Evolutionary conservation across 2,113 vertebrate species (phyloP).

Genomic region (Cyprinodon tularosa): DNA sequence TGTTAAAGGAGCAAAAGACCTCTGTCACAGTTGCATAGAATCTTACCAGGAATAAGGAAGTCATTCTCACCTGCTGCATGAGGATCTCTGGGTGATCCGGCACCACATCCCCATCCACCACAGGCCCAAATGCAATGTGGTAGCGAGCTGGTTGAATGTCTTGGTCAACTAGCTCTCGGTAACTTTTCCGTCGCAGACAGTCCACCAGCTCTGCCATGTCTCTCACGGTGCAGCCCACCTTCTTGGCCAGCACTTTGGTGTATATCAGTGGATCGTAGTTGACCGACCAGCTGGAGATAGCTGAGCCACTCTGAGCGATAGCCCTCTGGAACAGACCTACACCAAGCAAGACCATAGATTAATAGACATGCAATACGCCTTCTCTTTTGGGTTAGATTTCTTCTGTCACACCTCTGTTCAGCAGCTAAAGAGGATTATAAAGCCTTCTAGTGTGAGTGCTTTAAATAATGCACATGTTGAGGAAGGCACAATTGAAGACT

Average conservation of each 20-base stretch:
- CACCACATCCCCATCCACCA: slow-evolving; percentile 95
- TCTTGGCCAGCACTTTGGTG: slow-evolving; percentile 89
- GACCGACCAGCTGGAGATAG: slow-evolving; percentile 96
- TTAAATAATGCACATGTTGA: slow-evolving; percentile 71
- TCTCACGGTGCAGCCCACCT: slow-evolving; percentile 89
- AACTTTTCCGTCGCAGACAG: slow-evolving; percentile 89
- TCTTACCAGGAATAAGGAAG: neutral
- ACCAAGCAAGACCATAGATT: slow-evolving; percentile 4
- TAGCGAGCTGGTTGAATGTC: slow-evolving; percentile 95
- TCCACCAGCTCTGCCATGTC: slow-evolving; percentile 89
- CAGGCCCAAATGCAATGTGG: slow-evolving; percentile 94
- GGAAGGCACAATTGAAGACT: slow-evolving; percentile 51
- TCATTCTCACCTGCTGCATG: slow-evolving; percentile 88
- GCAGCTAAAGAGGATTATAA: slow-evolving; percentile 54
- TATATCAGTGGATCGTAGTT: slow-evolving; percentile 93
- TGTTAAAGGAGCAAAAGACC: neutral
- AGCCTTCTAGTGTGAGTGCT: slow-evolving; percentile 40
- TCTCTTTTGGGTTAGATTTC: slow-evolving; percentile 10
- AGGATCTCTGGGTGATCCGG: slow-evolving; percentile 95
- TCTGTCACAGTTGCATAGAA: neutral
- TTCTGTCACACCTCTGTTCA: slow-evolving; percentile 54
- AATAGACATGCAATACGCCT: slow-evolving; percentile 24
- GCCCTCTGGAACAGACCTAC: slow-evolving; percentile 93
- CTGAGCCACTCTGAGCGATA: slow-evolving; percentile 93
- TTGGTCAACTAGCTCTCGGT: slow-evolving; percentile 93